phyloP scores from a whole-genome alignment of 2,888 invertebrate genomes.

The Lamproptera curius region DNA sequence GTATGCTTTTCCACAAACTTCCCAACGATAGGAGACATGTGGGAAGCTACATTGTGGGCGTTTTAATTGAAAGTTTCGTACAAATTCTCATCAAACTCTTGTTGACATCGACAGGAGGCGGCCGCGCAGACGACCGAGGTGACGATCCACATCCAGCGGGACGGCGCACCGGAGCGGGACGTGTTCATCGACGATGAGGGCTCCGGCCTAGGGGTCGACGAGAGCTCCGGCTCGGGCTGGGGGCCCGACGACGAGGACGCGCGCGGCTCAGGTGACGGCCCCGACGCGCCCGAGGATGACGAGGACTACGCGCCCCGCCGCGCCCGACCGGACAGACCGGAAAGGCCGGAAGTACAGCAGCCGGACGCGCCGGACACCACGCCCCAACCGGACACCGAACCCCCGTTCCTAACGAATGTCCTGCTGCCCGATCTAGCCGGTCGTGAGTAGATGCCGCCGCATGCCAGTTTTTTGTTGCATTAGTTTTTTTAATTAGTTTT shows the following conservation, averaged over 20 bases:
- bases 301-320: slow-evolving; percentile 55
- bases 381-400: slow-evolving; percentile 29
- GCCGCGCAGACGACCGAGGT: slow-evolving; percentile 50
- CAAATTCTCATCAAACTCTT: no score
- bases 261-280: slow-evolving; percentile 65
- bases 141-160: slow-evolving; percentile 50
- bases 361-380: slow-evolving; percentile 25
- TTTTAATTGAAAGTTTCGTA: no score
- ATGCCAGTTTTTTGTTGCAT: slow-evolving; percentile 69
- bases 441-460: slow-evolving; percentile 76
- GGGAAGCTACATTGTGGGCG: no score
- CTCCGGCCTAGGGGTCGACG: slow-evolving; percentile 87
- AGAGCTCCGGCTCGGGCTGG: slow-evolving; percentile 92
- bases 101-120: no score
- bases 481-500: slow-evolving; percentile 26
- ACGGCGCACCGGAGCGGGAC: slow-evolving; percentile 76
- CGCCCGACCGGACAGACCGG: slow-evolving; percentile 29
- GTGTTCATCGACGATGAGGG: slow-evolving; percentile 88
- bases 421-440: slow-evolving; percentile 56
- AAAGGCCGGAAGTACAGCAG: slow-evolving; percentile 6
- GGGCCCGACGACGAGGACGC: slow-evolving; percentile 87
- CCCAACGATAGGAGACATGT: no score
- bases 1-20: no score
- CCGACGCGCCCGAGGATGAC: slow-evolving; percentile 59
- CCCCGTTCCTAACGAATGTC: slow-evolving; percentile 45